Evolutionary conservation across 2,113 vertebrate species (phyloP), one percentile per base, ranked within the genome.

Genomic region (Corapipo altera): DNA sequence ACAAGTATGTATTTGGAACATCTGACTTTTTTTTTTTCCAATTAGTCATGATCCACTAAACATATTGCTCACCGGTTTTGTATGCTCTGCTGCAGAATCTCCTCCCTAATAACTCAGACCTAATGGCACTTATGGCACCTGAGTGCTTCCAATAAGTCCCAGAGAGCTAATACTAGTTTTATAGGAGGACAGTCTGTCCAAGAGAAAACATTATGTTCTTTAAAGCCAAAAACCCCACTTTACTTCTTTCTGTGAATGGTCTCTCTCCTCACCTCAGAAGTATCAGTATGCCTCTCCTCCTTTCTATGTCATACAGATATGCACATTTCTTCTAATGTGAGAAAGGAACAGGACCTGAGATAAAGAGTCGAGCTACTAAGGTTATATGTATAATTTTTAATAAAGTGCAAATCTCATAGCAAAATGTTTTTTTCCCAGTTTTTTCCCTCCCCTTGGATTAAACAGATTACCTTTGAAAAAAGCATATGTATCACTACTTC

Each of bases 181-280:
- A 89, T 66, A 59, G 89, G 73, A 94, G 58, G 58, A 93, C 28
- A 70, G 86, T 49, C 74, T 73, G 58, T 95, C 87, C 96, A 96
- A 94, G 54, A 89, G 58, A 89, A 95, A 95, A 75, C 76, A 94
- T 87, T 59, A 57, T 62, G 54, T 6, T 88, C 46, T 91, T 95
- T 55, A 51, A 86, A 95, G 84, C 89, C 70, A 96, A 89, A 95
- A 95, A 27, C 93, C 89, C 91, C 89, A 88, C 86, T 87, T 96
- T 76, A 35, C 21, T 89, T 70, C 32, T 57, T 79, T 58, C 87
- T 73, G 58, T 70, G 54, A 91, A 70, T 55, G 15, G 23, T 61
- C 26, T 95, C 52, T 61, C 77, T 85, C 27, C 62, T 76, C 66
- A 24, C 28, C 88, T 88, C n/a, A 89, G 58, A 93, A 61, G 37